These are phyloP conservation scores for Lampris megalopsis DNA, from an alignment of 2,113 vertebrate genomes.

Conservation along the genomic window DNA sequence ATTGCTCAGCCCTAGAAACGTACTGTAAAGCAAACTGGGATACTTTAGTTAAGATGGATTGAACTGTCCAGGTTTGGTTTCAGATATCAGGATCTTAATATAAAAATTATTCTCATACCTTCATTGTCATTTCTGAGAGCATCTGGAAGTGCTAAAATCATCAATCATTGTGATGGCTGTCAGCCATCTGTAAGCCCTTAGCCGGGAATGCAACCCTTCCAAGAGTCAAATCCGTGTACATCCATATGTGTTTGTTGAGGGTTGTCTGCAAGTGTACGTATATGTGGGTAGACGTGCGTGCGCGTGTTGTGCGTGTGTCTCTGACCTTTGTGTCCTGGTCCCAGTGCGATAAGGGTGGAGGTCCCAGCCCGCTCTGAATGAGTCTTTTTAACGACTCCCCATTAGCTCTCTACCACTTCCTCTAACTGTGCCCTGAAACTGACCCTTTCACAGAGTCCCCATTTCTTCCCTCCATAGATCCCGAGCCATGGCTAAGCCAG, in stretches of 20 bases:
- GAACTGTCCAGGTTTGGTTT: too few species aligned
- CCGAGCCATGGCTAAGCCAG: conserved; percentile 36
- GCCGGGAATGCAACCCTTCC: background rate
- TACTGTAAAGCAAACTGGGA: too few species aligned
- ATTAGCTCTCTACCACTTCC: conserved; percentile 52
- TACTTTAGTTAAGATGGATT: too few species aligned
- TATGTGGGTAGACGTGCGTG: background rate
- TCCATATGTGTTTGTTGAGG: conserved; percentile 18
- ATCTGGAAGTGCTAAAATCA: background rate
- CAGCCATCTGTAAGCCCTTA: conserved; percentile 39
- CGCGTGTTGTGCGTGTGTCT: conserved; percentile 15
- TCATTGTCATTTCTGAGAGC: background rate
- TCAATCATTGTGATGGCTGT: background rate
- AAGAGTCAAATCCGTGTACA: conserved; percentile 21
- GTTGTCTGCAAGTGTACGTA: background rate
- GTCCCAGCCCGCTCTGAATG: conserved; percentile 24
- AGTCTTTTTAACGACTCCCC: conserved; percentile 35
- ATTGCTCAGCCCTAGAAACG: too few species aligned
- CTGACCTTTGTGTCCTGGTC: conserved; percentile 62
- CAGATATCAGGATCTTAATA: too few species aligned
- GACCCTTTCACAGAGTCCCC: conserved; percentile 10
- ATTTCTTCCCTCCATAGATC: conserved; percentile 27
- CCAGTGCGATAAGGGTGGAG: conserved; percentile 56
- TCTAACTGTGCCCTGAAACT: background rate
- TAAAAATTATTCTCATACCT: too few species aligned